These are phyloP conservation scores for Amphibalanus amphitrite DNA, from an alignment of 1,140 invertebrate genomes.

Conservation along the genomic window DNA sequence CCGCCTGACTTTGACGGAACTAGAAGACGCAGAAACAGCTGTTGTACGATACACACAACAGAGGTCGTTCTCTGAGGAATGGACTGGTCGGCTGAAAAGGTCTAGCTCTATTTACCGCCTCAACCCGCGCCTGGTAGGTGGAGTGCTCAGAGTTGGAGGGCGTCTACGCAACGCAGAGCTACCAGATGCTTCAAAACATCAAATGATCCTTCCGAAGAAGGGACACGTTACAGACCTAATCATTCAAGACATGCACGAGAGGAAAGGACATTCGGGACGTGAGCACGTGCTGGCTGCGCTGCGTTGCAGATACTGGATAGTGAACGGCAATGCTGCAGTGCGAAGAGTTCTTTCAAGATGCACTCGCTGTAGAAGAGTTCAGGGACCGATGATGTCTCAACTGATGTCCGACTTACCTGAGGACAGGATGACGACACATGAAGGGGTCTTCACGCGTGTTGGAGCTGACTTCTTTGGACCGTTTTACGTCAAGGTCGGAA, in stretches of 20 bases:
- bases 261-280: constrained; percentile 7
- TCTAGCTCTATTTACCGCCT: not conserved
- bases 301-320: constrained; percentile 9
- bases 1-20: not conserved
- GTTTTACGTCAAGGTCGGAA: constrained; percentile 14
- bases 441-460: constrained; percentile 13
- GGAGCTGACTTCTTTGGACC: constrained; percentile 20
- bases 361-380: constrained; percentile 2
- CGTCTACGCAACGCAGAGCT: constrained; percentile 15
- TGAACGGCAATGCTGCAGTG: constrained; percentile 8
- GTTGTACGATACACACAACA: not conserved
- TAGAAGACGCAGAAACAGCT: no score
- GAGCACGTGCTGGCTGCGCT: constrained; percentile 8
- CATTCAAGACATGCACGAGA: constrained; percentile 9
- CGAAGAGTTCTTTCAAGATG: constrained; percentile 7
- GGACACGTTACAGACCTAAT: constrained; percentile 3
- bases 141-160: constrained; percentile 19
- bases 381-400: constrained; percentile 4
- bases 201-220: constrained; percentile 18
- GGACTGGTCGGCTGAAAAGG: not conserved
- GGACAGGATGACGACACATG: constrained; percentile 10
- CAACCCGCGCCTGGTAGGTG: constrained; percentile 11
- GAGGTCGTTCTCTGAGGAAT: not conserved
- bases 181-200: constrained; percentile 15
- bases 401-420: constrained; percentile 15